These are phyloP conservation scores for Halesus radiatus DNA, from an alignment of 1,140 invertebrate genomes.

Conservation along the genomic window DNA sequence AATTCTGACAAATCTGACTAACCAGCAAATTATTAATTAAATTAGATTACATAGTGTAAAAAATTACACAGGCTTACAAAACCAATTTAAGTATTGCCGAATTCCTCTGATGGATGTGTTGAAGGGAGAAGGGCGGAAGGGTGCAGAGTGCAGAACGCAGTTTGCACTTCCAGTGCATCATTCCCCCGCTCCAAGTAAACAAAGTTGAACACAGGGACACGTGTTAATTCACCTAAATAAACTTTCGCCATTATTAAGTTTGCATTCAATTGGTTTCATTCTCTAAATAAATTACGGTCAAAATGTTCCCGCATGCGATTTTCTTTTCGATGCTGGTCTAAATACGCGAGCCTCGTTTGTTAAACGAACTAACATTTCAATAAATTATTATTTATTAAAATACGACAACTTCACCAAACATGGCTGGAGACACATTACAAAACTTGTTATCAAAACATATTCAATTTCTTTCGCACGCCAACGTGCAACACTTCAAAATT, in stretches of 20 bases:
- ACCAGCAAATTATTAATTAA: not conserved
- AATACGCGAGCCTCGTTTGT: not conserved
- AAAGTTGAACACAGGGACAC: slow-evolving; percentile 12
- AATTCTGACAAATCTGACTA: too few species aligned
- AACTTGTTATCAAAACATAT: too few species aligned
- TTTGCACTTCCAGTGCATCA: not conserved
- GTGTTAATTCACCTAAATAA: slow-evolving; percentile 46
- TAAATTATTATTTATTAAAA: too few species aligned
- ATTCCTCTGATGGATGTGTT: too few species aligned
- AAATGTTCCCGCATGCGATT: slow-evolving; percentile 51
- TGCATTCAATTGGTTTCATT: slow-evolving; percentile 53
- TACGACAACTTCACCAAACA: too few species aligned
- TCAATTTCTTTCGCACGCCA: too few species aligned
- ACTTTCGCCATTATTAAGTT: slow-evolving; percentile 42
- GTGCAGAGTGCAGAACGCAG: not conserved
- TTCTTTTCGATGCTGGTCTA: not conserved
- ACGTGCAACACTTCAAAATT: too few species aligned
- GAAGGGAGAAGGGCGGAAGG: too few species aligned
- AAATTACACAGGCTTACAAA: not conserved
- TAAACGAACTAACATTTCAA: too few species aligned
- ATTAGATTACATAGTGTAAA: too few species aligned
- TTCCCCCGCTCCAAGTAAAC: not conserved
- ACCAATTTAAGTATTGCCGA: too few species aligned
- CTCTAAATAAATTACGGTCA: slow-evolving; percentile 33
- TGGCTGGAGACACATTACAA: too few species aligned